phyloP scores from a whole-genome alignment of 1,140 invertebrate genomes.

The Caenorhabditis remanei region DNA sequence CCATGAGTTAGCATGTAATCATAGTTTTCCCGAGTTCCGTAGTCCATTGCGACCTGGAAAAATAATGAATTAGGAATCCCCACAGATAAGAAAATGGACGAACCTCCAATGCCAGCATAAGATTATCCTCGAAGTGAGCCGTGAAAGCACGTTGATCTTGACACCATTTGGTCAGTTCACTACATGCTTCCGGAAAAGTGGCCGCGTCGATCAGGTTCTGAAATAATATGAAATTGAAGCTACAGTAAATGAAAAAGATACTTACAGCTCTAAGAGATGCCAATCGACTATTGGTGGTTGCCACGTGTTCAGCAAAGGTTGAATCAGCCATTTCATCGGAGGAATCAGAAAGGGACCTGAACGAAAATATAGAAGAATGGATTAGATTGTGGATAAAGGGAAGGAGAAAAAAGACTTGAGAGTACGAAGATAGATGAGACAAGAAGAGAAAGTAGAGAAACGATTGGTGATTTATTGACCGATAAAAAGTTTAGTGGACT shows the following conservation, averaged over 20 bases:
- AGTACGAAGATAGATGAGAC: background rate
- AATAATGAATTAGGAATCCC: background rate
- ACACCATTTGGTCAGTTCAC: constrained; percentile 62
- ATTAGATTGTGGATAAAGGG: background rate
- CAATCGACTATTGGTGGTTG: constrained; percentile 33
- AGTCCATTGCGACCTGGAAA: constrained; percentile 48
- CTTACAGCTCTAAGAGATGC: constrained; percentile 26
- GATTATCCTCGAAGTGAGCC: constrained; percentile 58
- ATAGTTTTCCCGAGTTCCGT: constrained; percentile 58
- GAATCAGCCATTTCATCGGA: constrained; percentile 43
- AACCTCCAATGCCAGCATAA: constrained; percentile 53
- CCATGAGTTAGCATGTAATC: constrained; percentile 57
- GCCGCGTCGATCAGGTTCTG: constrained; percentile 44
- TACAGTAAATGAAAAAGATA: background rate
- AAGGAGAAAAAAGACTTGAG: background rate
- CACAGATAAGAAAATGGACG: background rate
- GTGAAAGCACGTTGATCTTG: constrained; percentile 56
- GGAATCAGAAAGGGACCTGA: background rate
- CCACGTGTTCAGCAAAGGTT: constrained; percentile 46
- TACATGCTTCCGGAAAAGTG: constrained; percentile 37
- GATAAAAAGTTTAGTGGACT: constrained; percentile 44
- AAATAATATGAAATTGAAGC: background rate
- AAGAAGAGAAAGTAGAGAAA: too few relatives aligned
- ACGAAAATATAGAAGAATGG: background rate
- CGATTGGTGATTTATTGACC: constrained; percentile 27